Evolutionary conservation across 2,113 vertebrate genomes (phyloP), one percentile per base, ranked within the genome.

Genomic region (Ibidorhyncha struthersii): DNA sequence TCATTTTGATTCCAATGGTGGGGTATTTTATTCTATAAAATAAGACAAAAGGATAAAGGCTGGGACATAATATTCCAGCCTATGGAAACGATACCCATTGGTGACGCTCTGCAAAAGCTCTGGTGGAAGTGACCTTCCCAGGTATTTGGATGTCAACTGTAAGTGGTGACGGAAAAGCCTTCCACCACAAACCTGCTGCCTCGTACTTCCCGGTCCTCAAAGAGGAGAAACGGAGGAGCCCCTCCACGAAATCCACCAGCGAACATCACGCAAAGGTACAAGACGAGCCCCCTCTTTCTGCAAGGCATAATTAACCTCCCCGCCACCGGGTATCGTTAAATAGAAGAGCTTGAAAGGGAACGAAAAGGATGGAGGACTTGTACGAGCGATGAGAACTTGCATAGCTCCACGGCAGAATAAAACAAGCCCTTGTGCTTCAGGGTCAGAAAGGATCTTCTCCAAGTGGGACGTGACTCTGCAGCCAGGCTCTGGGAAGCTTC

Each of bases 221-320:
- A 87, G 73, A 70, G 47, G 21, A n/a, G 69, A 59, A 76, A 58
- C 12, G 38, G 80, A 90, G 73, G 72, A 95, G 52, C 25, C 65
- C 22, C 66, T 65, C 55, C 27, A 8, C 2, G 6, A 81, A 93
- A 90, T 47, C 41, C 67, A 83, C 66, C 56, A 74, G 71, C 70
- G 50, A 55, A 45, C 66, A 23, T 74, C 12, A 0, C 14, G 61
- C 49, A 82, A 59, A 91, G 84, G 29, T 1, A 40, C 2, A 18
- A 82, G 58, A 92, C 1, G 34, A 88, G 80, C 63, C 26, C 8
- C 30, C 21, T 72, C 71, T 56, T 83, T 79, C 70, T 23, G 6
- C 65, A 56, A 82, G 71, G 81, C 41, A 17, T 65, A 40, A 95
- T 93, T 97, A 95, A 95, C 96, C 95, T 94, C 53, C 45, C 19